phyloP scores from a whole-genome alignment of 1,140 invertebrate species.

The Bactericera cockerelli region DNA sequence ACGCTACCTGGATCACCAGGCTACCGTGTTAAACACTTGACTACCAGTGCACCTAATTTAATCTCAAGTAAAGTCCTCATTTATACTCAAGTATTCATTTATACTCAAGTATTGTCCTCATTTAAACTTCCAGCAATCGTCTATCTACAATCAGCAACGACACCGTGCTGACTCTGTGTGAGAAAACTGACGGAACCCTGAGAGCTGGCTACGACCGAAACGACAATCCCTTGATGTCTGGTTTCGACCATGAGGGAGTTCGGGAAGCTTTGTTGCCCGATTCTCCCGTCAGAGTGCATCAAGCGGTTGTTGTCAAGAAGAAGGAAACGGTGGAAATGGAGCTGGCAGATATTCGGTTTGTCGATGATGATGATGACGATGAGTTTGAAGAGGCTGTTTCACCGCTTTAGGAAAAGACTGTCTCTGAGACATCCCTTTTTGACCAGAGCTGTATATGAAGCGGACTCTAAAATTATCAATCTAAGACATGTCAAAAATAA shows the following conservation, averaged over 20 bases:
- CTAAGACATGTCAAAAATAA: no score
- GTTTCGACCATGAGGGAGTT: slow-evolving; percentile 17
- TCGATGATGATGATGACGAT: slow-evolving; percentile 35
- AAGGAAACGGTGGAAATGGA: slow-evolving; percentile 29
- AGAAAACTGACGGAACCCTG: slow-evolving; percentile 17
- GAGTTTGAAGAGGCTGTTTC: slow-evolving; percentile 22
- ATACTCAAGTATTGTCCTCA: no score
- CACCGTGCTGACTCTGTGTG: slow-evolving; percentile 25
- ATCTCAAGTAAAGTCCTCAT: no score
- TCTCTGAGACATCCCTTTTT: no score
- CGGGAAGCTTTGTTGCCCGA: slow-evolving; percentile 21
- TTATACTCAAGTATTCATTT: no score
- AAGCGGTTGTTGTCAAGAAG: slow-evolving; percentile 22
- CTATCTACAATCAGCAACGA: slow-evolving; percentile 10
- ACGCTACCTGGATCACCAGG: no score
- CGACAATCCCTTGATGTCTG: slow-evolving; percentile 18
- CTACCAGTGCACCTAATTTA: no score
- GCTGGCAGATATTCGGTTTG: slow-evolving; percentile 32
- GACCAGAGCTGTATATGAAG: no score
- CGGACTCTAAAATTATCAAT: no score
- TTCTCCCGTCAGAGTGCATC: slow-evolving; percentile 25
- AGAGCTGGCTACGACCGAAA: slow-evolving; percentile 9
- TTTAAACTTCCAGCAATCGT: not conserved
- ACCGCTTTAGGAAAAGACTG: no score
- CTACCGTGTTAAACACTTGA: no score